These are phyloP conservation scores for Lepus americanus DNA, from an alignment of 2,113 vertebrate species.

Conservation along the genomic window DNA sequence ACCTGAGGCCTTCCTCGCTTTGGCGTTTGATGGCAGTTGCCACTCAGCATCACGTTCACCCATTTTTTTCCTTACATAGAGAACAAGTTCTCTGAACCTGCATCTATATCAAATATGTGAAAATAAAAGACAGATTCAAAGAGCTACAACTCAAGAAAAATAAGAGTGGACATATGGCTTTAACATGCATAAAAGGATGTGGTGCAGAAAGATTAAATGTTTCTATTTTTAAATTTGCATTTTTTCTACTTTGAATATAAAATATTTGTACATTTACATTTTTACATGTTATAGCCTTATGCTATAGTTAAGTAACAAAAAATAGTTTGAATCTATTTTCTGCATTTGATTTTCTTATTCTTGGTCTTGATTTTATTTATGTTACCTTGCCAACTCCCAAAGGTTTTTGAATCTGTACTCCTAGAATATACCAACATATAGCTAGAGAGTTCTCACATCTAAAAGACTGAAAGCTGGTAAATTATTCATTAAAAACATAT, in stretches of 20 bases:
- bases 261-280: slow-evolving; percentile 63
- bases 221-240: slow-evolving; percentile 59
- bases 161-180: slow-evolving; percentile 73
- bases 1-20: slow-evolving; percentile 30
- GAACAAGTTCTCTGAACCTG: slow-evolving; percentile 66
- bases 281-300: slow-evolving; percentile 56
- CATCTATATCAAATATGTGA: slow-evolving; percentile 62
- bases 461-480: neutral
- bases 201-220: slow-evolving; percentile 73
- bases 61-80: neutral
- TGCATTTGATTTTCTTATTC: slow-evolving; percentile 63
- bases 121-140: slow-evolving; percentile 78
- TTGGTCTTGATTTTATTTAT: neutral
- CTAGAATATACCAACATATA: neutral
- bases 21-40: slow-evolving; percentile 52
- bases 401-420: neutral
- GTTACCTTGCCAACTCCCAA: neutral
- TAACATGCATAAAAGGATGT: slow-evolving; percentile 74
- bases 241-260: slow-evolving; percentile 63
- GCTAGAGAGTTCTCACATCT: neutral
- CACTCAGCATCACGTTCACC: slow-evolving; percentile 56
- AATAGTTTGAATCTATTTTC: slow-evolving; percentile 39
- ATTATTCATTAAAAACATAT: neutral
- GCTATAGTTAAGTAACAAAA: slow-evolving; percentile 59
- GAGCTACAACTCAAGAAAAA: slow-evolving; percentile 69